Evolutionary conservation across 1,140 invertebrate species (phyloP), one percentile per base, ranked within the genome.

Genomic region (Piezodorus guildinii): DNA sequence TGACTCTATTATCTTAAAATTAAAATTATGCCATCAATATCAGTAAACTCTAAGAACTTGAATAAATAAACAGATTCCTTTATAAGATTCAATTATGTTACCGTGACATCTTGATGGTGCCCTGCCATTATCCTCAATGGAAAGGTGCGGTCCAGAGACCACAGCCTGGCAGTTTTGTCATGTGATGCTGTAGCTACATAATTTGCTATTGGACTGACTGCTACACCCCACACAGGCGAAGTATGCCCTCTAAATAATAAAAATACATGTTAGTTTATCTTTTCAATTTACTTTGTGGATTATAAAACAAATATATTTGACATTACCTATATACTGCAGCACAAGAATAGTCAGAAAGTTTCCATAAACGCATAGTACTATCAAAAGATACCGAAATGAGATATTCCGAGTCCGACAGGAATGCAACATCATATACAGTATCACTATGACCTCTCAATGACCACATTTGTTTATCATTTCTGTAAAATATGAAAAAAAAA

Each of bases 161-260:
- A 95, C 30, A 95, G 73, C 71, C 90, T 83, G 3, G 87, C 90
- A 44, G 89, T 93, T 69, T 80, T 79, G 73, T 95, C 92, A 66
- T 86, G 83, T 46, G 90, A 92, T 56, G 87, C 90, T 8, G 91
- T 90, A 1, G 84, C 85, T 71, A 90, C 81, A 71, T 87, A 88
- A 58, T 83, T 75, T 62, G 83, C 83, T 69, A 84, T 82, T 66
- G 81, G 81, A 73, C 87, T 87, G 19, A 86, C 81, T 74, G 86
- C 85, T 73, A 93, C 76, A 73, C 85, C 87, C 86, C 90, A 94
- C 46, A 94, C 83, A n/a, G 90, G 86, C 72, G 88, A 88, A 69
- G 83, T 85, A 73, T 94, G 91, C 45, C 90, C 91, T 68, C 81
- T 83, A 74, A 59, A 80, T 78, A 54, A 39, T 65, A 67, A 64